A percentile compares a stretch with the other conserved stretches of the same genome.
phyloP scores from a whole-genome alignment of 2,888 invertebrate species.

The Nomada ruficornis region DNA sequence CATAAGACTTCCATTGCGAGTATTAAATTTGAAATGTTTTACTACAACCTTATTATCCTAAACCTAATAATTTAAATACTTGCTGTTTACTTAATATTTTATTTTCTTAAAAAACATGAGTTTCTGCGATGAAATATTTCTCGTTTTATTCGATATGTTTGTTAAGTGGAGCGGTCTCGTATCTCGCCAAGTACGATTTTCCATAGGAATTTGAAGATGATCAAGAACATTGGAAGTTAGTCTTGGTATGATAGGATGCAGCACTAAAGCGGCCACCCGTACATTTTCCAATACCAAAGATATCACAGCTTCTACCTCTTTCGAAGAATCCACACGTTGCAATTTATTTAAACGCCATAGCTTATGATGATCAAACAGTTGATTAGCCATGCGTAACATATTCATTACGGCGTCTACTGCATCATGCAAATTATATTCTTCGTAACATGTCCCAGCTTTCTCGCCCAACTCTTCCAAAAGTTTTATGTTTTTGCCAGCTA shows the following conservation, averaged over 20 bases:
- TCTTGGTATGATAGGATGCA: conserved; percentile 94
- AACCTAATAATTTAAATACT: conserved; percentile 5
- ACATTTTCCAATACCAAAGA: conserved; percentile 94
- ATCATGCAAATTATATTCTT: conserved; percentile 92
- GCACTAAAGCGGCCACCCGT: conserved; percentile 91
- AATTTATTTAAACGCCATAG: conserved; percentile 95
- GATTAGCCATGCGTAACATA: conserved; percentile 91
- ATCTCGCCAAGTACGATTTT: conserved; percentile 85
- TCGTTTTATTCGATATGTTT: conserved; percentile 13
- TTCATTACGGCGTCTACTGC: conserved; percentile 92
- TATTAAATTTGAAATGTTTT: conserved; percentile 54
- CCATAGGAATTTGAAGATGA: conserved; percentile 86
- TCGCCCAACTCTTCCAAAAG: conserved; percentile 86
- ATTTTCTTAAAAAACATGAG: conserved; percentile 76
- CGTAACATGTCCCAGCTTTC: conserved; percentile 89
- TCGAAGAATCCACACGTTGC: conserved; percentile 83
- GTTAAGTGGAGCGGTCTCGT: conserved; percentile 77
- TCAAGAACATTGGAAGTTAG: conserved; percentile 89
- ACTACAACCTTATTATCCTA: conserved; percentile 46
- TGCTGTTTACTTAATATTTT: conserved; percentile 32
- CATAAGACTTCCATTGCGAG: conserved; percentile 74
- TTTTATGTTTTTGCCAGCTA: conserved; percentile 86
- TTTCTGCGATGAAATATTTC: conserved; percentile 55
- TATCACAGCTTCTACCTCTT: conserved; percentile 90
- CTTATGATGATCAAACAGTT: conserved; percentile 93